Conservation (phyloP, 2,113 vertebrate genomes). For the Mormyrus lacerda region DNA sequence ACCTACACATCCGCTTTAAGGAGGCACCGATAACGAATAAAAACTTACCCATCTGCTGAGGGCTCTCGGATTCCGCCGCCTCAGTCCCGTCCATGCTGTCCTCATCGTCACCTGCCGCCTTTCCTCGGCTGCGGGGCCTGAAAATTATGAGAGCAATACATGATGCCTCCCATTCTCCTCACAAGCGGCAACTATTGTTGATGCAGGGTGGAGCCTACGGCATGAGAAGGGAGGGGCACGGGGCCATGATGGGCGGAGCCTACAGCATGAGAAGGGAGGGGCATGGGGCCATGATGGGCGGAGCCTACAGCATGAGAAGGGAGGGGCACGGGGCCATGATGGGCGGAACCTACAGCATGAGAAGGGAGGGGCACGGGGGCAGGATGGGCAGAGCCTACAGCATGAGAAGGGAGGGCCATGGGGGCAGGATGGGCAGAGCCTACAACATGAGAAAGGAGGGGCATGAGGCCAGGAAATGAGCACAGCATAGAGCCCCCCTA, state of each 20-base stretch:
- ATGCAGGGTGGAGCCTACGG: background rate
- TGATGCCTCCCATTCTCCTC: background rate
- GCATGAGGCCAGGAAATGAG: too few relatives aligned
- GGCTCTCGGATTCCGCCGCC: conserved; percentile 62
- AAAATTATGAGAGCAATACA: conserved; percentile 21
- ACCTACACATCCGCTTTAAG: background rate
- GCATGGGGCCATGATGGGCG: background rate
- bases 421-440: background rate
- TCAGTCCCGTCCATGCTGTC: conserved; percentile 79
- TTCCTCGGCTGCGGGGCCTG: conserved; percentile 82
- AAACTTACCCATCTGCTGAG: conserved; percentile 64
- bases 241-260: background rate
- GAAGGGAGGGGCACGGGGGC: background rate
- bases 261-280: background rate
- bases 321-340: background rate
- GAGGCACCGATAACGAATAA: background rate
- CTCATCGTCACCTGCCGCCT: conserved; percentile 79
- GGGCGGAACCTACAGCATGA: background rate
- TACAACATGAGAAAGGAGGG: background rate
- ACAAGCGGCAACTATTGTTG: background rate
- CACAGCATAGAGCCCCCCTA: background rate
- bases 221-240: background rate
- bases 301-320: background rate
- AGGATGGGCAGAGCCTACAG: background rate
- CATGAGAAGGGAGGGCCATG: background rate